Evolutionary conservation across 2,888 invertebrate species (phyloP).

Genomic region (Oscheius sp.): DNA sequence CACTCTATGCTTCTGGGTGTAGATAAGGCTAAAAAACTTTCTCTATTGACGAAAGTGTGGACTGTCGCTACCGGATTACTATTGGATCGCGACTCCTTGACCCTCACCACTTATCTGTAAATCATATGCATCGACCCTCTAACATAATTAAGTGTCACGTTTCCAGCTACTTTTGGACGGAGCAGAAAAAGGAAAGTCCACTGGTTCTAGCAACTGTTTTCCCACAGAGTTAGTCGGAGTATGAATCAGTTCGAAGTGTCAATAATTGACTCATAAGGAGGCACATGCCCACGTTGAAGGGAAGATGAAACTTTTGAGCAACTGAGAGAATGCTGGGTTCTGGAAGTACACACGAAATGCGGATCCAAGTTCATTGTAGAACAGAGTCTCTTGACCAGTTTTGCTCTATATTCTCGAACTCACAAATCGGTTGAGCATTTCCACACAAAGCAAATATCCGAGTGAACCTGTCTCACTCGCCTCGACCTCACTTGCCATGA

Average conservation of each 20-base stretch:
- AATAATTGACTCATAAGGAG: background rate
- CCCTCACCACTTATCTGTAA: conserved; percentile 37
- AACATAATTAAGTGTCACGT: conserved; percentile 25
- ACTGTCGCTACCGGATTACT: conserved; percentile 3
- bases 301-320: background rate
- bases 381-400: too few species aligned
- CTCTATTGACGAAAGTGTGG: background rate
- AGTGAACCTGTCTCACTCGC: conserved; percentile 10
- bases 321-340: background rate
- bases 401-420: background rate
- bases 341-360: too few species aligned
- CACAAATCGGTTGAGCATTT: conserved; percentile 30
- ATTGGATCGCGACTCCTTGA: conserved; percentile 24
- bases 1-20: background rate
- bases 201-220: too few species aligned
- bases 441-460: conserved; percentile 23
- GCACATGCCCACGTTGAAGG: background rate
- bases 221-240: too few species aligned
- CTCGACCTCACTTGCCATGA: conserved; percentile 14
- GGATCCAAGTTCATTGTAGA: too few species aligned
- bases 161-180: background rate
- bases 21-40: background rate
- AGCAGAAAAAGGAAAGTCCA: too few species aligned
- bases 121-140: conserved; percentile 36
- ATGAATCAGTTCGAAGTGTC: background rate